Evolutionary conservation across 2,797 vertebrate species (phyloP), one percentile per base, ranked within the genome.

Genomic region (Phyllotis vaccarum): DNA sequence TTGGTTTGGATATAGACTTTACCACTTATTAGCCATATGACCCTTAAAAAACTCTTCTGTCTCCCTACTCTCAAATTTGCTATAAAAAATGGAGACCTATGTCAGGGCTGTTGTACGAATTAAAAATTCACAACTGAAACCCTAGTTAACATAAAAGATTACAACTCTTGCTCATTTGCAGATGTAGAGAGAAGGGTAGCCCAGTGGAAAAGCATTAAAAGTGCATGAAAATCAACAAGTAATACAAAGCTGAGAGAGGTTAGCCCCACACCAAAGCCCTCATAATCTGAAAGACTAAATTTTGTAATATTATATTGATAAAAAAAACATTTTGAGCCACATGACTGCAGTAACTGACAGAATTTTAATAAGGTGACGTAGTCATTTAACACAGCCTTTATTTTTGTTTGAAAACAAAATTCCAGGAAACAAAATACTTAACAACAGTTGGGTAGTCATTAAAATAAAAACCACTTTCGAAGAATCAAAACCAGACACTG

Each of bases 361-460:
- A 78, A 95, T 95, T 97, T 97, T 95, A 97, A 96, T 97, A 97
- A 97, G 90, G 91, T 88, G 92, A 86, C 82, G 83, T 86, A 96
- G 40, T 97, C 90, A 94, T 97, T 96, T 96, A 97, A 98, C 94
- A 98, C 95, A 98, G 95, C 94, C 96, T 98, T 98, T 98, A 98
- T 98, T 98, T 98, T 94, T 94, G 96, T 97, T 97, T 93, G 87
- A 96, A 98, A 98, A 97, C 96, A 97, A 98, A 97, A 97, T 95
- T 97, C 93, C 97, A 96, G 90, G 86, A 96, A 97, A 96, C 75
- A 96, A 97, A 98, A 98, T 96, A 95, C 92, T 97, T 95, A 96
- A 90, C 95, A 97, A 96, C 96, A 97, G 93, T 95, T 97, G 95
- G 82, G 72, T 97, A 98, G 93, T 97, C 97, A 97, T 95, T 68